Evolutionary conservation across 2,113 vertebrate species (phyloP), one percentile per base, ranked within the genome.

Genomic region (Puntigrus tetrazona): DNA sequence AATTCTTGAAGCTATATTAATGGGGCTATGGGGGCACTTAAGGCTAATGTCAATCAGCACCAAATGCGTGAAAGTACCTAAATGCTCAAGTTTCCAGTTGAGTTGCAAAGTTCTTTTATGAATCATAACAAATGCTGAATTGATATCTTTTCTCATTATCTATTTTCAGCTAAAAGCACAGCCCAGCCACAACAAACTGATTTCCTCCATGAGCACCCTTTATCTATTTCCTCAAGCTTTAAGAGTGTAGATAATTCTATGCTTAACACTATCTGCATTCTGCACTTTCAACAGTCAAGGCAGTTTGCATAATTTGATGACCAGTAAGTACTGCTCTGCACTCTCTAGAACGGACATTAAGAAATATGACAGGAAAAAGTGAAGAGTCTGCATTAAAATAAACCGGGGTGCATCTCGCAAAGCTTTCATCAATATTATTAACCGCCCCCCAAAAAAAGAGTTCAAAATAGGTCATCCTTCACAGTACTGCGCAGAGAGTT

Each of bases 261-360:
- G 43, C 27, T 70, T 70, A 52, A 70, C 27, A 27, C 45, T 70
- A 81, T 50, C 63, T 81, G 43, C 45, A 70, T 81, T 81, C 45
- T 25, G 45, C 43, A 70, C 65, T 69, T 81, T 81, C 22, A 81
- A 52, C 29, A 70, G 11, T 70, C 79, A 70, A 69, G 79, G 63
- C 22, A 81, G 45, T 81, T 81, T 70, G 63, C 63, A 81, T 81
- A 81, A 81, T 80, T 67, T 29, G 59, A 70, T 81, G 63, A 69
- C 79, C 45, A 55, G 31, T 70, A 70, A 81, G 59, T 47, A 52
- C 38, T 27, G 8, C 50, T 61, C 55, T 63, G 36, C 77, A 61
- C n/a, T 38, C 78, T 67, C 41, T n/a, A 22, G 10, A 80, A 80
- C 1, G 38, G 38, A 80, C 78, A 65, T 43, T 67, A 65, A 29